phyloP scores from a whole-genome alignment of 2,113 vertebrate genomes.

The Galbula dea region DNA sequence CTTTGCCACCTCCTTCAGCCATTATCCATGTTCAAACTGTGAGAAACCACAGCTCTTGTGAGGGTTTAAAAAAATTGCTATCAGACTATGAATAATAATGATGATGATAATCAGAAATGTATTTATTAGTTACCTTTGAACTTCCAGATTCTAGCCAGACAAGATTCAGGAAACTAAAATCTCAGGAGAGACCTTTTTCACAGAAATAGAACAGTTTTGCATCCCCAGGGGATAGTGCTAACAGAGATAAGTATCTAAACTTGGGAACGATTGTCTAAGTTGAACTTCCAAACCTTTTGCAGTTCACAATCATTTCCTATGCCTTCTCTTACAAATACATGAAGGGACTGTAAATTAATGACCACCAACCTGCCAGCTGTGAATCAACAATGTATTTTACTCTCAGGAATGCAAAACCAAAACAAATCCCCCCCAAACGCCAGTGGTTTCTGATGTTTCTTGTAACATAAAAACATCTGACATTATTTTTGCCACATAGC shows the following conservation, averaged over 20 bases:
- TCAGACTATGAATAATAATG: conserved; percentile 29
- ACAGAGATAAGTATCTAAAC: conserved; percentile 54
- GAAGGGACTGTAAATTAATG: conserved; percentile 29
- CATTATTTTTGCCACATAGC: conserved; percentile 41
- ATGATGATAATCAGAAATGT: conserved; percentile 53
- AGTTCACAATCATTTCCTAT: background rate
- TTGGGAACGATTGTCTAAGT: conserved; percentile 58
- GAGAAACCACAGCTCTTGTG: background rate
- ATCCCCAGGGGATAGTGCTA: background rate
- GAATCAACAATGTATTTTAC: conserved; percentile 16
- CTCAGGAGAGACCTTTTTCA: conserved; percentile 40
- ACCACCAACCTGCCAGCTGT: background rate
- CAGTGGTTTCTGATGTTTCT: conserved; percentile 11
- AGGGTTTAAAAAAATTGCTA: background rate
- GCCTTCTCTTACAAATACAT: background rate
- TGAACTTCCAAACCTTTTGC: conserved; percentile 51
- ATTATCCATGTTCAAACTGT: background rate
- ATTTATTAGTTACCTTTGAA: conserved; percentile 61
- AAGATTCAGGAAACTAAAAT: conserved; percentile 41
- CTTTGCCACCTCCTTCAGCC: conserved; percentile 47
- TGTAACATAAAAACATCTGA: conserved; percentile 34
- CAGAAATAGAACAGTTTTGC: conserved; percentile 22
- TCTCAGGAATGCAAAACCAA: conserved; percentile 25
- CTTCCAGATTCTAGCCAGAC: conserved; percentile 43
- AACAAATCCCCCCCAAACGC: conserved; percentile 3